These are phyloP conservation scores for Phyllopteryx taeniolatus DNA, from an alignment of 2,113 vertebrate species.

Conservation along the genomic window DNA sequence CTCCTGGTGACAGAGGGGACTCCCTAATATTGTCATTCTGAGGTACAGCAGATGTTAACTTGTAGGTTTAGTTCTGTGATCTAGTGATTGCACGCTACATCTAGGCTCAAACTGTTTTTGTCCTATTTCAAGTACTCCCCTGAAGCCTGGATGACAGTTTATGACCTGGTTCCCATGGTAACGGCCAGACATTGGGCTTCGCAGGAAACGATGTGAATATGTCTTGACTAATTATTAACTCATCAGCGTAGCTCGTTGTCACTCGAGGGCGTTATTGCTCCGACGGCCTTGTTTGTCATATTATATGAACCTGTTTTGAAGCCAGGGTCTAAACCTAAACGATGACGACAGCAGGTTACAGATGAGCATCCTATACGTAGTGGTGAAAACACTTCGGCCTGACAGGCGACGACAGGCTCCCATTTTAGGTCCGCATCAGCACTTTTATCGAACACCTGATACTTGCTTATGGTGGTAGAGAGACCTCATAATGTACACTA, in stretches of 20 bases:
- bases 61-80: too few relatives aligned
- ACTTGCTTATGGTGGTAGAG: background rate
- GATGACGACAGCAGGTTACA: background rate
- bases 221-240: conserved; percentile 55
- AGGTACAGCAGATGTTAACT: background rate
- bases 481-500: too few relatives aligned
- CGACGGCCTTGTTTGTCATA: background rate
- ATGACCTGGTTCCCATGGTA: conserved; percentile 41
- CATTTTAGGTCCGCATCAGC: conserved; percentile 18
- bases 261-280: background rate
- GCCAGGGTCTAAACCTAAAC: too few relatives aligned
- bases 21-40: background rate
- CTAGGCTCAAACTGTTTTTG: too few relatives aligned
- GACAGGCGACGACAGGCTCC: conserved; percentile 30
- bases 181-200: conserved; percentile 26
- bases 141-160: conserved; percentile 38
- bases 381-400: conserved; percentile 28
- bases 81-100: too few relatives aligned
- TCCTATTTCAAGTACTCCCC: too few relatives aligned
- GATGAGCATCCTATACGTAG: conserved; percentile 38
- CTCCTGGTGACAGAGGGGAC: background rate
- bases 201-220: conserved; percentile 45
- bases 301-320: background rate
- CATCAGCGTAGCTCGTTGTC: background rate
- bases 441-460: conserved; percentile 3